Evolutionary conservation across 2,113 vertebrate species (phyloP).

Genomic region (Brachirus orientalis): DNA sequence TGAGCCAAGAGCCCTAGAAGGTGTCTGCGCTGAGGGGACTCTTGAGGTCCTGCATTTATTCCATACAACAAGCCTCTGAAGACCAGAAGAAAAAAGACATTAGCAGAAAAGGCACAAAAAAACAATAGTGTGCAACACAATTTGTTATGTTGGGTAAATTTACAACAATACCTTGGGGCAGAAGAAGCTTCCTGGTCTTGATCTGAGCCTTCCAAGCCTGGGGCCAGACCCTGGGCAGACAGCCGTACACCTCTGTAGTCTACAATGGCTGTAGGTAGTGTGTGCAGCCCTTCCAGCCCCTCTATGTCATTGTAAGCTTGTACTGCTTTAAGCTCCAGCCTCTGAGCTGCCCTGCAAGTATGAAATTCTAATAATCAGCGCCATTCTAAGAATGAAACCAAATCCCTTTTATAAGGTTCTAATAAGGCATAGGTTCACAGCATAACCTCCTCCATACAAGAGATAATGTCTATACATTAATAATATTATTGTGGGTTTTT

Average conservation of each 20-base stretch:
- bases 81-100: conserved; percentile 9
- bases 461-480: background rate
- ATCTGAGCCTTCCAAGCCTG: conserved; percentile 79
- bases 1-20: conserved; percentile 79
- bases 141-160: background rate
- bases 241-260: conserved; percentile 86
- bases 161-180: conserved; percentile 48
- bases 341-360: conserved; percentile 77
- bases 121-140: background rate
- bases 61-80: conserved; percentile 82
- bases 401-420: no score
- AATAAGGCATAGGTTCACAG: no score
- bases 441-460: no score
- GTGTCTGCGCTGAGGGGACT: conserved; percentile 73
- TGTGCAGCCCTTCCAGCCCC: conserved; percentile 77
- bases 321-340: conserved; percentile 80
- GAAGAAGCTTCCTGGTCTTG: conserved; percentile 64
- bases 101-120: background rate
- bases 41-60: conserved; percentile 75
- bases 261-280: conserved; percentile 83
- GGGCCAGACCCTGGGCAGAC: conserved; percentile 85
- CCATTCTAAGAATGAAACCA: background rate
- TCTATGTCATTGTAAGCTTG: conserved; percentile 81
- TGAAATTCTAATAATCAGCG: background rate
- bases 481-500: background rate